phyloP scores from a whole-genome alignment of 2,113 vertebrate genomes.

The Ceyx cyanopectus region DNA sequence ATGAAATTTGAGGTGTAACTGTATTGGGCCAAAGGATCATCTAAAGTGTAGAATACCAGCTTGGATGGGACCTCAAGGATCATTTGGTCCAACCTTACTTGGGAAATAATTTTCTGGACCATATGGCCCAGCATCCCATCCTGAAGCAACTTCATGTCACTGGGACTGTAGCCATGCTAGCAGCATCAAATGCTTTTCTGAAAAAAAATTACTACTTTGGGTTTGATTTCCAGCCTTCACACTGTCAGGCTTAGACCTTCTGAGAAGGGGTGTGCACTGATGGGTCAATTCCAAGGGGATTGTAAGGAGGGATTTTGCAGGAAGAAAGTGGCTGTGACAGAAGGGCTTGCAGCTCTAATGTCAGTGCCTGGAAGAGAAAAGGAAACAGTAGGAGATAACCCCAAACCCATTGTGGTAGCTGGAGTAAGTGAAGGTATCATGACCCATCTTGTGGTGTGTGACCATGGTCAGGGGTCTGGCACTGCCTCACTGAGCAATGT shows the following conservation, averaged over 20 bases:
- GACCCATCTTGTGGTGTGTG: background rate
- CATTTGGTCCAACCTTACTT: background rate
- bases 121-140: background rate
- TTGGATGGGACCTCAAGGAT: background rate
- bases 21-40: background rate
- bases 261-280: background rate
- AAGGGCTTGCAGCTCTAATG: background rate
- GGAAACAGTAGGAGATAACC: background rate
- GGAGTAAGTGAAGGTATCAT: rapidly evolving
- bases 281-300: background rate
- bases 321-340: background rate
- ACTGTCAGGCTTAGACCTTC: background rate
- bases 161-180: background rate
- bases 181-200: background rate
- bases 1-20: background rate
- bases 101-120: background rate
- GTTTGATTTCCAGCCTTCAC: background rate
- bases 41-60: background rate
- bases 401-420: rapidly evolving
- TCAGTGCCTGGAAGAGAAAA: background rate
- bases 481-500: rapidly evolving
- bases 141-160: background rate
- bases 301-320: background rate
- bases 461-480: rapidly evolving
- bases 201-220: rapidly evolving